Percentiles rank a stretch among this genome's conserved stretches.
Conservation (phyloP, 1,140 invertebrate species). For the Meteorus sp. region DNA sequence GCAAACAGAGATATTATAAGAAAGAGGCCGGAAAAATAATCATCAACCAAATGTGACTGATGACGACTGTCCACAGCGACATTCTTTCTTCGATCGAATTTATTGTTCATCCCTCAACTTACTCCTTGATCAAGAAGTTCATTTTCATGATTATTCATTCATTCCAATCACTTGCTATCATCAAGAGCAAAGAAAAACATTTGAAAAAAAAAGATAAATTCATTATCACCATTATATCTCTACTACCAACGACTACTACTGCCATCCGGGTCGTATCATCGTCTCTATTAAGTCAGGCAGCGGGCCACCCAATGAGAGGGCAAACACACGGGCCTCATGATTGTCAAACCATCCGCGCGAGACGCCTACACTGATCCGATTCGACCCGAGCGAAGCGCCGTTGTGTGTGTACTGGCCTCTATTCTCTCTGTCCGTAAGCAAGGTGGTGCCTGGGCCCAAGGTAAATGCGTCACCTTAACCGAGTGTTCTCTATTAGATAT, state of each 20-base stretch:
- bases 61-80: too few relatives aligned
- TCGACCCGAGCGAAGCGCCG: slow-evolving; percentile 53
- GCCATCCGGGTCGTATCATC: slow-evolving; percentile 44
- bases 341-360: slow-evolving; percentile 52
- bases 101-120: too few relatives aligned
- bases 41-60: too few relatives aligned
- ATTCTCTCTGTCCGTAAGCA: slow-evolving; percentile 60
- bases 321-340: slow-evolving; percentile 47
- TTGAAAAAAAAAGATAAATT: neutral
- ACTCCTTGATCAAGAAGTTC: too few relatives aligned
- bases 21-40: too few relatives aligned
- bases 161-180: too few relatives aligned
- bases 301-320: slow-evolving; percentile 46
- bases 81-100: too few relatives aligned
- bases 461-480: slow-evolving; percentile 61
- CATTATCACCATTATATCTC: slow-evolving; percentile 25
- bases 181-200: too few relatives aligned
- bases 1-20: too few relatives aligned
- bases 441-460: slow-evolving; percentile 61
- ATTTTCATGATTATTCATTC: slow-evolving; percentile 7
- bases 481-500: slow-evolving; percentile 60
- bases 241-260: slow-evolving; percentile 42
- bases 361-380: slow-evolving; percentile 51
- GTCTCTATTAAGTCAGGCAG: slow-evolving; percentile 51
- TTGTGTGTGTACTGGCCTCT: slow-evolving; percentile 53